Percentiles rank a stretch among this genome's conserved stretches.
phyloP scores from a whole-genome alignment of 2,888 invertebrate species.

The Napeogenes inachia region DNA sequence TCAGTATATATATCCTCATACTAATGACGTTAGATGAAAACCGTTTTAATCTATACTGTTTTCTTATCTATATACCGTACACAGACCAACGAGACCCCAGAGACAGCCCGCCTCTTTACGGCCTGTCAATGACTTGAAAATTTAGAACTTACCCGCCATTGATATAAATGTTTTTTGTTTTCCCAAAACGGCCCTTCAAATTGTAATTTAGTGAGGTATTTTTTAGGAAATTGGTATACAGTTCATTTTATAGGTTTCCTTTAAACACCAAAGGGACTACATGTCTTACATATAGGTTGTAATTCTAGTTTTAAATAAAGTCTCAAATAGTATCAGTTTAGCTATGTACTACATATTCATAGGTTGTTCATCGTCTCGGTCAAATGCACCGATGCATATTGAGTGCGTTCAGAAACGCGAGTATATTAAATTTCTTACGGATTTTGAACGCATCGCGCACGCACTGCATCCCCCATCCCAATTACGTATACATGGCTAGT shows the following conservation, averaged over 20 bases:
- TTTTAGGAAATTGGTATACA: constrained; percentile 21
- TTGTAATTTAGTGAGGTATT: constrained; percentile 66
- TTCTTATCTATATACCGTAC: constrained; percentile 11
- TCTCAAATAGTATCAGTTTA: too few species aligned
- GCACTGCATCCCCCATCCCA: constrained; percentile 40
- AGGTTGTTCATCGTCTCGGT: constrained; percentile 34
- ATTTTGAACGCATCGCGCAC: constrained; percentile 50
- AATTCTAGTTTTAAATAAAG: too few species aligned
- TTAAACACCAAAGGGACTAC: not conserved
- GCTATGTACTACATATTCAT: constrained; percentile 21
- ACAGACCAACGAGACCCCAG: constrained; percentile 59
- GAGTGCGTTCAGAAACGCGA: constrained; percentile 42
- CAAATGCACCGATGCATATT: constrained; percentile 45
- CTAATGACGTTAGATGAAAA: not conserved
- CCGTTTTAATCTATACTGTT: constrained; percentile 11
- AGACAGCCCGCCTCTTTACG: constrained; percentile 66
- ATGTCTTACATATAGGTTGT: too few species aligned
- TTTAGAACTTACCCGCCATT: constrained; percentile 74
- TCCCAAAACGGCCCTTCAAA: constrained; percentile 72
- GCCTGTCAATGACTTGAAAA: constrained; percentile 77
- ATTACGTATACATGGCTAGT: constrained; percentile 40
- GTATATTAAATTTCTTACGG: constrained; percentile 66
- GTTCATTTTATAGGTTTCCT: not conserved
- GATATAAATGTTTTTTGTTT: constrained; percentile 78
- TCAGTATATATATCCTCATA: not conserved